phyloP scores from a whole-genome alignment of 2,888 invertebrate species.

The Chrysodeixis includens region DNA sequence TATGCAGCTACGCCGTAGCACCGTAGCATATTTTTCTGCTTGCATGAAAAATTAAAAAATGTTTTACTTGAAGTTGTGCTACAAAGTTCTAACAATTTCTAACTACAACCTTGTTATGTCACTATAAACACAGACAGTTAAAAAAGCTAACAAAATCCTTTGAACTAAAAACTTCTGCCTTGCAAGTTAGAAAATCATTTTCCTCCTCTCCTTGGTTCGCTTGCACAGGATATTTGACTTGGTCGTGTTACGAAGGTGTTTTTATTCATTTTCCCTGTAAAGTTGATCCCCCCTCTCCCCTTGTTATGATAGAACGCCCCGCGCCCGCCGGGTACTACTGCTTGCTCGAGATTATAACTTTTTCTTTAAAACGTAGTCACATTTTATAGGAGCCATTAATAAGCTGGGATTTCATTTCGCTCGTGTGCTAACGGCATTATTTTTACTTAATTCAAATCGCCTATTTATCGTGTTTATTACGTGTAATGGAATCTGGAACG shows the following conservation, averaged over 20 bases:
- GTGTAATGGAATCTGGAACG: conserved; percentile 47
- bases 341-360: conserved; percentile 68
- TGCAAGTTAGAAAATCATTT: conserved; percentile 60
- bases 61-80: not conserved
- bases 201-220: conserved; percentile 26
- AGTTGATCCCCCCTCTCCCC: conserved; percentile 46
- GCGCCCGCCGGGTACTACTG: conserved; percentile 49
- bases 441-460: conserved; percentile 49
- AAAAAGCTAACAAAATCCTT: conserved; percentile 18
- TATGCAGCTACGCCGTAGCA: conserved; percentile 45
- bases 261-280: conserved; percentile 67
- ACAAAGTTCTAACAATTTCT: not conserved
- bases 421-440: conserved; percentile 50
- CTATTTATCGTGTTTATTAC: conserved; percentile 51
- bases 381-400: conserved; percentile 64
- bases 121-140: conserved; percentile 24
- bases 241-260: conserved; percentile 63
- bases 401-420: conserved; percentile 60
- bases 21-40: conserved; percentile 32
- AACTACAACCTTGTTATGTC: conserved; percentile 14
- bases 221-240: conserved; percentile 64
- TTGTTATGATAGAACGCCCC: conserved; percentile 68
- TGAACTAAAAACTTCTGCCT: conserved; percentile 45
- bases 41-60: not conserved
- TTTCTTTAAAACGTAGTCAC: conserved; percentile 66